phyloP scores from a whole-genome alignment of 2,797 vertebrate genomes.

The Scleropages formosus region DNA sequence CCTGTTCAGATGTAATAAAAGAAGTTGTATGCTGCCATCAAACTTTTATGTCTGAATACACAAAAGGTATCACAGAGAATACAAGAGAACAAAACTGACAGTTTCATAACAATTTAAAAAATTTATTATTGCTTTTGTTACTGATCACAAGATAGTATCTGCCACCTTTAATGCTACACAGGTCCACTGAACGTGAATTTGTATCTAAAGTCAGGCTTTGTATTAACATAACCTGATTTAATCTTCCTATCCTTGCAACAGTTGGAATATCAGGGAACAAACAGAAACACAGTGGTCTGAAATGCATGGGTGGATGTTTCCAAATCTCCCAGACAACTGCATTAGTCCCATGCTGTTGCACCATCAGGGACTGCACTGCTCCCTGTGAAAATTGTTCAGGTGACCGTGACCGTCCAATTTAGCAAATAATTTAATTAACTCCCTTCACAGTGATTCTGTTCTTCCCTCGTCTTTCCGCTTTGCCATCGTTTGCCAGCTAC shows the following conservation, averaged over 20 bases:
- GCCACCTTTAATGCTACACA: neutral
- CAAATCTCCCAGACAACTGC: neutral
- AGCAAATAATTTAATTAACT: neutral
- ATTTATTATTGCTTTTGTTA: constrained; percentile 3
- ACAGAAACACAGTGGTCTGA: neutral
- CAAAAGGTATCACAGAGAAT: constrained; percentile 9
- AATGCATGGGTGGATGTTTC: neutral
- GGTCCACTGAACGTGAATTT: neutral
- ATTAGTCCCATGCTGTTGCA: neutral
- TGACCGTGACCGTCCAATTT: neutral
- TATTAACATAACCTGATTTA: neutral
- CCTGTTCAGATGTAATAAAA: constrained; percentile 16
- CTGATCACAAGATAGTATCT: neutral
- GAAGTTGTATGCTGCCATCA: constrained; percentile 11
- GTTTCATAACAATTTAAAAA: constrained; percentile 1
- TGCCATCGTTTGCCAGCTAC: no score
- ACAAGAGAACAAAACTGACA: constrained; percentile 8
- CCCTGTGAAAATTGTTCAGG: neutral
- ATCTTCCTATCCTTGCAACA: neutral
- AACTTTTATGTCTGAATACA: constrained; percentile 11
- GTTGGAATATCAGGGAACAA: neutral
- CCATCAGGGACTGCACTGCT: no score
- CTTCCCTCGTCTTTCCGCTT: no score
- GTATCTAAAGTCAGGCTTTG: neutral
- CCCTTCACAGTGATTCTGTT: neutral